phyloP scores from a whole-genome alignment of 1,140 invertebrate species.

The Sitobion miscanthi region DNA sequence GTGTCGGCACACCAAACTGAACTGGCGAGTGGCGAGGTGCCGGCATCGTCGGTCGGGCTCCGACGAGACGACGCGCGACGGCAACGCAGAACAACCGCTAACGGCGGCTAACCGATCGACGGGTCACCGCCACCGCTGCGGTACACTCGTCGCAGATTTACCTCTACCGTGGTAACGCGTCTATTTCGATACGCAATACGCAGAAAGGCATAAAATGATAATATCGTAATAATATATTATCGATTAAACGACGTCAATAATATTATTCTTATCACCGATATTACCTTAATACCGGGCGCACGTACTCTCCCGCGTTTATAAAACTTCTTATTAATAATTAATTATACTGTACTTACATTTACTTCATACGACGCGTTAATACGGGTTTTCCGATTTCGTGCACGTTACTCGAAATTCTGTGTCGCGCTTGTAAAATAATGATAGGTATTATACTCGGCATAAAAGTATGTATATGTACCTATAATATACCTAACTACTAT shows the following conservation, averaged over 20 bases:
- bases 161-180: neutral
- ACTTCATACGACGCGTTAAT: neutral
- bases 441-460: neutral
- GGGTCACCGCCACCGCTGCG: neutral
- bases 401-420: neutral
- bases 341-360: neutral
- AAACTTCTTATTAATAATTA: neutral
- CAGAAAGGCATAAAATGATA: neutral
- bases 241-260: neutral
- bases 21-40: constrained; percentile 24
- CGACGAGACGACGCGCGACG: neutral
- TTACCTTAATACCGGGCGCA: neutral
- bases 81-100: neutral
- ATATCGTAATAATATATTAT: neutral
- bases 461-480: neutral
- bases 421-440: neutral
- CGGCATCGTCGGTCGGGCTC: neutral
- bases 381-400: neutral
- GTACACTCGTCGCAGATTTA: neutral
- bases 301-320: neutral
- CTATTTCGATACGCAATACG: neutral
- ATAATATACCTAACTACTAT: neutral
- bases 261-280: neutral
- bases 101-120: neutral
- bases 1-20: constrained; percentile 45